Conservation (phyloP, 2,113 vertebrate species). For the Psettodes erumei region DNA sequence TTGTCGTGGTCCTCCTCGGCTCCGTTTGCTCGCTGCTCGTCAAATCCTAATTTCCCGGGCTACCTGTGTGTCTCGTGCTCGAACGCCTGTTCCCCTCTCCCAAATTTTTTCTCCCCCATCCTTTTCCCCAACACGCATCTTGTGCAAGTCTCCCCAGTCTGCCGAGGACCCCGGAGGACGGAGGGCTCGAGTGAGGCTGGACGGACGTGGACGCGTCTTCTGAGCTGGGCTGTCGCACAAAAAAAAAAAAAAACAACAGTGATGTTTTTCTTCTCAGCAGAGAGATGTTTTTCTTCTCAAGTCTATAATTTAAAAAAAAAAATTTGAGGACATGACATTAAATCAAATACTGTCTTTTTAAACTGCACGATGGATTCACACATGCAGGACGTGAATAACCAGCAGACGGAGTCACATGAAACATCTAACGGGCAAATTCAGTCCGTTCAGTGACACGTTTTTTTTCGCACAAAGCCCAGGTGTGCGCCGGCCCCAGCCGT, state of each 20-base stretch:
- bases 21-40: slow-evolving; percentile 59
- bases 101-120: slow-evolving; percentile 50
- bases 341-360: neutral
- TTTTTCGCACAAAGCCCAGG: no score
- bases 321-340: neutral
- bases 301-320: neutral
- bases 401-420: neutral
- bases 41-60: slow-evolving; percentile 58
- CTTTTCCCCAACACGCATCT: slow-evolving; percentile 53
- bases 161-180: no score
- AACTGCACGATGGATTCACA: neutral
- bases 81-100: slow-evolving; percentile 20
- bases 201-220: slow-evolving; percentile 44
- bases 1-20: slow-evolving; percentile 54
- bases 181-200: neutral
- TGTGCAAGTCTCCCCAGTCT: slow-evolving; percentile 40
- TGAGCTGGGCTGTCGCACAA: slow-evolving; percentile 32
- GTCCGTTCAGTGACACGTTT: no score
- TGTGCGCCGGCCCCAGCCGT: no score
- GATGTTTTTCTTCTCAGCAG: neutral
- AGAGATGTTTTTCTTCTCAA: rapidly evolving
- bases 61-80: slow-evolving; percentile 61
- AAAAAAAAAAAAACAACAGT: no score
- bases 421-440: slow-evolving; percentile 5
- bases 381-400: neutral